Conservation (phyloP, 1,140 invertebrate species). For the Camponotus floridanus region DNA sequence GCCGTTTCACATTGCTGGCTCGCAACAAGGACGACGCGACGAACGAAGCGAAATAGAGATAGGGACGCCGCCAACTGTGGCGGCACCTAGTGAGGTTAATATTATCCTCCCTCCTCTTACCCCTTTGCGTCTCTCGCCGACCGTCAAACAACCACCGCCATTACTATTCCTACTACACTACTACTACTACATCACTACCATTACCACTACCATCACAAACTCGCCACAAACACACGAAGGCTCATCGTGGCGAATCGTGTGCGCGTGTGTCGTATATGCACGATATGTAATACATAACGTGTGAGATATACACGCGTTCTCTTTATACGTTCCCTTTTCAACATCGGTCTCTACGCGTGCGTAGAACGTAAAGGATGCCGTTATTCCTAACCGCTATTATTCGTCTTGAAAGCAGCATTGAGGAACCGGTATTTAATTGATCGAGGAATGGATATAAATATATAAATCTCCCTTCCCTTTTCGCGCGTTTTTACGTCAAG, state of each 20-base stretch:
- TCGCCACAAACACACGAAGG: conserved; percentile 50
- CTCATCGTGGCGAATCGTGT: conserved; percentile 78
- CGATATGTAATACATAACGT: conserved; percentile 37
- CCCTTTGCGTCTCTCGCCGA: conserved; percentile 29
- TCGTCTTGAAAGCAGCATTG: background rate
- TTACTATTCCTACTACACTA: conserved; percentile 8
- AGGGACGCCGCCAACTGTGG: conserved; percentile 81
- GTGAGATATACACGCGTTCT: conserved; percentile 1
- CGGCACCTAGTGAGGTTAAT: conserved; percentile 73
- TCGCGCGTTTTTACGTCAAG: background rate
- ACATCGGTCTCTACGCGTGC: conserved; percentile 19
- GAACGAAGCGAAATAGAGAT: conserved; percentile 77
- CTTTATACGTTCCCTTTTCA: background rate
- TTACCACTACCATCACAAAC: conserved; percentile 40
- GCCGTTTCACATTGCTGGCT: conserved; percentile 55
- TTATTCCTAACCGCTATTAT: conserved; percentile 3
- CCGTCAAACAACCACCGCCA: background rate
- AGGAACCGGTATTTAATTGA: conserved; percentile 19
- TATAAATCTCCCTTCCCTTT: background rate
- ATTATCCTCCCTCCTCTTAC: conserved; percentile 54
- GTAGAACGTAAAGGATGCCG: conserved; percentile 33
- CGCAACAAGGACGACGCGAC: conserved; percentile 58
- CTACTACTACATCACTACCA: conserved; percentile 40
- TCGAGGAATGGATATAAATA: conserved; percentile 14
- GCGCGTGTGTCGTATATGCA: conserved; percentile 61